Evolutionary conservation across 2,888 invertebrate genomes (phyloP).

Genomic region (Agonum fuliginosum): DNA sequence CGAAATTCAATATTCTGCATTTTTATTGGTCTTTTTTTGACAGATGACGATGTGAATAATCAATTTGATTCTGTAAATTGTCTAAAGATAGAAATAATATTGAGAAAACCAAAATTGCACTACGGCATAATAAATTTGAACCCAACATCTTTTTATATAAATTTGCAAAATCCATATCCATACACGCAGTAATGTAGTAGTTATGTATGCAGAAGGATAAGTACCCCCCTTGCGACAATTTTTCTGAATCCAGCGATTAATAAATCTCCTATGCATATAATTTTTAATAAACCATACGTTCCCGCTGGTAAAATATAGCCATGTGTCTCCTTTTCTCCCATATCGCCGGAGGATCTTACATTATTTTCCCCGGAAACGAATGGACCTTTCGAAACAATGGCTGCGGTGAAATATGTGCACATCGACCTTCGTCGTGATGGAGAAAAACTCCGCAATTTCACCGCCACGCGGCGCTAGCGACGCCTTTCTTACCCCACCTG

Average conservation of each 20-base stretch:
- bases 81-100: too few relatives aligned
- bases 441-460: background rate
- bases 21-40: too few relatives aligned
- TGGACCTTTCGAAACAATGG: slow-evolving; percentile 51
- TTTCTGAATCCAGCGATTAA: background rate
- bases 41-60: too few relatives aligned
- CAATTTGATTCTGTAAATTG: too few relatives aligned
- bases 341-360: slow-evolving; percentile 39
- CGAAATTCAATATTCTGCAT: too few relatives aligned
- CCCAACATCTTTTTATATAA: too few relatives aligned
- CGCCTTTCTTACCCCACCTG: background rate
- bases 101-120: too few relatives aligned
- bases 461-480: background rate
- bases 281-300: slow-evolving; percentile 41
- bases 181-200: background rate
- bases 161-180: too few relatives aligned
- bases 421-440: slow-evolving; percentile 23
- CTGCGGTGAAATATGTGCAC: slow-evolving; percentile 42
- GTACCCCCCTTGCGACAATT: background rate
- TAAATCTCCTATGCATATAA: slow-evolving; percentile 33
- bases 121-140: too few relatives aligned
- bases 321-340: slow-evolving; percentile 16
- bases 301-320: slow-evolving; percentile 10
- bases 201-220: background rate
- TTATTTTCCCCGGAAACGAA: slow-evolving; percentile 38